Evolutionary conservation across 2,888 invertebrate species (phyloP).

Genomic region (Amphimallon solstitiale): DNA sequence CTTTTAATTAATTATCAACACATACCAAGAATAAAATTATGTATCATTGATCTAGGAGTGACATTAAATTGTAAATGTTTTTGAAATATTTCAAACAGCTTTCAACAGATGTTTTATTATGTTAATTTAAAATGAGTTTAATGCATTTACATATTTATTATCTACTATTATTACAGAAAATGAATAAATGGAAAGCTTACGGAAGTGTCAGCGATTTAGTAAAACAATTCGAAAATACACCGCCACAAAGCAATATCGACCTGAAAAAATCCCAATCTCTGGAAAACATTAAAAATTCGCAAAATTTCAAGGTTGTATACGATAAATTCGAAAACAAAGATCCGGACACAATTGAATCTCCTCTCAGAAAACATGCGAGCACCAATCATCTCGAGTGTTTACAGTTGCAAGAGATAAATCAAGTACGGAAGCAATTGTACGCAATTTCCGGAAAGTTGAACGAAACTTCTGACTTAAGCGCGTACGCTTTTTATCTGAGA

Average conservation of each 20-base stretch:
- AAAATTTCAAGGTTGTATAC: not conserved
- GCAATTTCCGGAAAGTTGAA: conserved; percentile 14
- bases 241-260: not conserved
- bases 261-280: conserved; percentile 3
- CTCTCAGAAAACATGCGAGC: not conserved
- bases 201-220: conserved; percentile 13
- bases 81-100: too few relatives aligned
- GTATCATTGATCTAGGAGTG: too few relatives aligned
- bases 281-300: not conserved
- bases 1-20: too few relatives aligned
- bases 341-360: not conserved
- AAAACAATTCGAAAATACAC: conserved; percentile 3
- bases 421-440: conserved; percentile 6
- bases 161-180: not conserved
- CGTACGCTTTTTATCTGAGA: conserved; percentile 11
- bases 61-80: too few relatives aligned
- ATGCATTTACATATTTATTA: not conserved
- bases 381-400: conserved; percentile 29
- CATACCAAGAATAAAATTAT: too few relatives aligned
- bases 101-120: too few relatives aligned
- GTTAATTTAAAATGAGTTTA: too few relatives aligned
- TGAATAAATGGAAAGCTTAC: conserved; percentile 16
- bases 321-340: conserved; percentile 9
- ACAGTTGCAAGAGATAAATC: conserved; percentile 33
- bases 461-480: not conserved